A percentile compares a stretch with the other conserved stretches of the same genome.
Conservation (phyloP, 2,113 vertebrate genomes). For the Tylochromis polylepis region DNA sequence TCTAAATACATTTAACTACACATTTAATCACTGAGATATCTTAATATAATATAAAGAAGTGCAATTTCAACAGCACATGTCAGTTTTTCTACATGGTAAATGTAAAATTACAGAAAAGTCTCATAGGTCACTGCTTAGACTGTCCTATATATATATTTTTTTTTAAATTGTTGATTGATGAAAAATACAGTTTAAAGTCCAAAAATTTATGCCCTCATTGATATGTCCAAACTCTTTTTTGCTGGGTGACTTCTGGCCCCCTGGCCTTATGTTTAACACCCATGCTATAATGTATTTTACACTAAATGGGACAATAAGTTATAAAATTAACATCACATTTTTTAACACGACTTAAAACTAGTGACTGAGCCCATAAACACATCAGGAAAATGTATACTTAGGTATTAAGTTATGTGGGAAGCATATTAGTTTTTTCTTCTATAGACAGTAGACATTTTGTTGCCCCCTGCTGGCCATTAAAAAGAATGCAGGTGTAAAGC, state of each 20-base stretch:
- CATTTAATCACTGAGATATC: background rate
- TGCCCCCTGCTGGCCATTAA: background rate
- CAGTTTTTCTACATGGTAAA: background rate
- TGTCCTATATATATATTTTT: background rate
- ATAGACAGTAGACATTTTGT: background rate
- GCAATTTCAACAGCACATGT: background rate
- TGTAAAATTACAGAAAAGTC: background rate
- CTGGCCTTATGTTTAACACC: background rate
- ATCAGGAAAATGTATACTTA: background rate
- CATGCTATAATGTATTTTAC: background rate
- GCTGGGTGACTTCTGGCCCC: background rate
- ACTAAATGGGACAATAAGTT: background rate
- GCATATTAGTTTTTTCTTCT: background rate
- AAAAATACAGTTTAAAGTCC: too few species aligned
- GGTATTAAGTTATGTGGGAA: background rate
- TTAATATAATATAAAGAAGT: background rate
- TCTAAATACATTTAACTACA: background rate
- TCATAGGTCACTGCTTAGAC: background rate
- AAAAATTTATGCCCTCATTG: too few species aligned
- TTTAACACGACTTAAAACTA: background rate
- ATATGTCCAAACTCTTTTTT: background rate
- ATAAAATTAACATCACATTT: background rate
- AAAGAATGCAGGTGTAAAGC: background rate
- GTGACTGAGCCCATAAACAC: background rate
- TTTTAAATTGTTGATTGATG: too few species aligned